Base-by-base conservation (phyloP, 35 echinoderm and acorn worm species). In the Anneissia japonica region DNA sequence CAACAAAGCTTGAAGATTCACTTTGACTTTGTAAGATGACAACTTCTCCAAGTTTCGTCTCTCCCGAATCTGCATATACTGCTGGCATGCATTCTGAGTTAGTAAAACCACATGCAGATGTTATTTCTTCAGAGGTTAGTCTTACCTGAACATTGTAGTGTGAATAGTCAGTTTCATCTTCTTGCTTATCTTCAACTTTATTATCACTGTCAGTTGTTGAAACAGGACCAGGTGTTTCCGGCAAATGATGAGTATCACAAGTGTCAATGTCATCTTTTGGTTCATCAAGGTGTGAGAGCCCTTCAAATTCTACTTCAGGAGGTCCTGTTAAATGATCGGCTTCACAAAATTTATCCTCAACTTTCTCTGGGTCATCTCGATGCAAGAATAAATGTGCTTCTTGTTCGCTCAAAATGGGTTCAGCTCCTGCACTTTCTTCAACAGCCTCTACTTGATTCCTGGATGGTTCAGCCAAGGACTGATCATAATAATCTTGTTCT, bases 401-500 rank as follows among this genome's bases (percentile, higher is more conserved):
- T 64, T 64, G 51, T 19, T 76, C 45, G 30, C 6, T 32, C 19
- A 23, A 35, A 36, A 7, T 19, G 23, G 74, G 73, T 37, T 76
- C 84, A 43, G 0, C 73, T 72, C 81, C 86, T 33, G 32, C 23
- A 35, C 31, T 31, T 34, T 31, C 39, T 87, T 30, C 0, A 40
- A 23, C 40, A 28, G 56, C 77, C 34, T 80, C 85, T 80, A 31
- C 36, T 39, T 33, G 38, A 32, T 78, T 75, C 0, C 77, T 13
- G 1, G 36, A 74, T 34, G 79, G 40, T 26, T 51, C 74, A 84
- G 84, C 82, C 31, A 97, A 82, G 37, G 84, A 87, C 31, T 84
- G 88, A 72, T 97, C 94, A 90, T 97, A 97, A 46, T 97, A 97
- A 81, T 93, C 87, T 73, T 88, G 88, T 84, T 97, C 94, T 74